phyloP scores from a whole-genome alignment of 2,888 invertebrate species.

The Lepidocyrtoides sp. region DNA sequence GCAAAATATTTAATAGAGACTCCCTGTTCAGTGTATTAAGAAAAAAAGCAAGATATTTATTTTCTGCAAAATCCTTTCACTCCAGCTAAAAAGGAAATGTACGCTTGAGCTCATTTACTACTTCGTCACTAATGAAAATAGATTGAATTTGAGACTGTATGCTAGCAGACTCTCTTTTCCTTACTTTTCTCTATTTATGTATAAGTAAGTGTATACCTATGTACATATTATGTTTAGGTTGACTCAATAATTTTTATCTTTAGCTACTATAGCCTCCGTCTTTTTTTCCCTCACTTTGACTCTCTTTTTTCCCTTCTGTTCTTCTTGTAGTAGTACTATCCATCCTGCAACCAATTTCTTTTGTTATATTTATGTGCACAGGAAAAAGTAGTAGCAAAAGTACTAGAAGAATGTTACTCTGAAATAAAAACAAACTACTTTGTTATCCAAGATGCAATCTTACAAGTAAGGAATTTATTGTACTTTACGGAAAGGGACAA shows the following conservation, averaged over 20 bases:
- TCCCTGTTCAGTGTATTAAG: conserved; percentile 11
- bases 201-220: no score
- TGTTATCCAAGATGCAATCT: conserved; percentile 54
- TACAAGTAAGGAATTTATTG: conserved; percentile 47
- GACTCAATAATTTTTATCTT: conserved; percentile 47
- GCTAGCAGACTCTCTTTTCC: conserved; percentile 1
- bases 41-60: conserved; percentile 45
- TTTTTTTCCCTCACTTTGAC: background rate
- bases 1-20: background rate
- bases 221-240: conserved; percentile 10
- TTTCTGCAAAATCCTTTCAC: conserved; percentile 38
- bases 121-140: conserved; percentile 70
- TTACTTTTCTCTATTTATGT: background rate
- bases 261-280: background rate
- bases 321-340: no score
- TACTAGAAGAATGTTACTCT: background rate
- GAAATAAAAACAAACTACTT: conserved; percentile 67
- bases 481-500: background rate
- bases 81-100: conserved; percentile 24
- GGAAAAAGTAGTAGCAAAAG: background rate
- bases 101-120: conserved; percentile 59
- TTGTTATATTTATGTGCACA: conserved; percentile 14
- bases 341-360: conserved; percentile 22
- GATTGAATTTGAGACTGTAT: conserved; percentile 69
- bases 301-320: conserved; percentile 41